Conservation (phyloP, 2,888 invertebrate genomes). For the Harpagoxenus sublaevis region DNA sequence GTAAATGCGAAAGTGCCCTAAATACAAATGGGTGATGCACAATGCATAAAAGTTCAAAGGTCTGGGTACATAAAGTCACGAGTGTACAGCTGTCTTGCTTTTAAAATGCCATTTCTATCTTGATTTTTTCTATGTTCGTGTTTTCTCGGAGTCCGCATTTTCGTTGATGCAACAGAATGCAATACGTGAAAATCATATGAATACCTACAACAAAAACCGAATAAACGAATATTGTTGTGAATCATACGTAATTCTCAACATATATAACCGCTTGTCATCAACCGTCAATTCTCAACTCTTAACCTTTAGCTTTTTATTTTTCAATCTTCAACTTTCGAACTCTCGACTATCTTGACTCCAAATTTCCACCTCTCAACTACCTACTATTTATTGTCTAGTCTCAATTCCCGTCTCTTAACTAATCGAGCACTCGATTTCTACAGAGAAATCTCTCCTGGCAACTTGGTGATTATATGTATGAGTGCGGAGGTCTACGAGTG, state of each 20-base stretch:
- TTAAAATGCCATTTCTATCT: not conserved
- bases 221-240: not conserved
- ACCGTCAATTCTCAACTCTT: not conserved
- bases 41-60: not conserved
- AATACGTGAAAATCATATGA: slow-evolving; percentile 3
- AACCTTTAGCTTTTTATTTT: slow-evolving; percentile 14
- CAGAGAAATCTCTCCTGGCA: slow-evolving; percentile 8
- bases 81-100: not conserved
- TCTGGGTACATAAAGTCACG: not conserved
- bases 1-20: not conserved
- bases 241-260: not conserved
- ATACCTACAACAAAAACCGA: not conserved
- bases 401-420: not conserved
- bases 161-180: not conserved
- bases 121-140: not conserved
- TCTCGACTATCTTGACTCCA: not conserved
- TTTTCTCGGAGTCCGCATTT: not conserved
- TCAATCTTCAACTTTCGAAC: slow-evolving; percentile 15
- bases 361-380: not conserved
- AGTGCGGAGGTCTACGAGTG: slow-evolving; percentile 37
- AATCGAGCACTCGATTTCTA: slow-evolving; percentile 24
- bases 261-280: not conserved
- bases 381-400: slow-evolving; percentile 1
- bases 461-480: slow-evolving; percentile 45
- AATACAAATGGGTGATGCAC: not conserved